Base-by-base conservation (phyloP, 2,113 vertebrate genomes). In the Paralichthys olivaceus region DNA sequence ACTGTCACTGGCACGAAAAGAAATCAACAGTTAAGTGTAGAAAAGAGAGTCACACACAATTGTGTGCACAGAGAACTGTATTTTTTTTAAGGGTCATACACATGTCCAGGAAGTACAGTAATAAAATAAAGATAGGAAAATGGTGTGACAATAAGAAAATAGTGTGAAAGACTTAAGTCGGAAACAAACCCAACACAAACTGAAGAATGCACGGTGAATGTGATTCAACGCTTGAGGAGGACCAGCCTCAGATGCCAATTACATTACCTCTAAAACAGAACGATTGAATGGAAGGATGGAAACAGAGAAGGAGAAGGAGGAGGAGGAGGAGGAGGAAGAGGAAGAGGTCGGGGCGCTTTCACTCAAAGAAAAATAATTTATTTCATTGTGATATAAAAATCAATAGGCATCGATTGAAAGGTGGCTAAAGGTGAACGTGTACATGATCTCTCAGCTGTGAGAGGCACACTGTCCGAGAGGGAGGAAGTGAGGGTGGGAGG, bases 361-460 rank as follows among this genome's bases (percentile, higher is more conserved):
- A 84, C 84, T 85, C 70, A 89, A 80, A 87, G 87, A 89, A 90
- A 91, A 86, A 92, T 85, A 87, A 92, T 93, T 86, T 89, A 94
- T 93, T 93, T 93, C 81, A 90, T 88, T 90, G 88, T 89, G 89
- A 92, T 93, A 93, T 94, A 71, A 91, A 92, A 93, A 92, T 94
- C 94, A 90, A 93, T 94, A 77, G 68, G 68, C 81, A 93, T 93
- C 64, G 91, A 93, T 81, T 88, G 78, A 80, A 84, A 88, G 86
- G 91, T 89, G 86, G 80, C 88, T 88, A 93, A 93, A 94, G 93
- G 91, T 93, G 88, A 91, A 70, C 25, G 70, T 84, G 69, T 86
- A 89, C 87, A 87, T 83, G 89, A 92, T 93, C 90, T 86, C 82
- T 86, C 81, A 86, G 84, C 79, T 81, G 63, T 58, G 81, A 89